Conservation (phyloP, 2,888 invertebrate species). For the Magallana nippona region DNA sequence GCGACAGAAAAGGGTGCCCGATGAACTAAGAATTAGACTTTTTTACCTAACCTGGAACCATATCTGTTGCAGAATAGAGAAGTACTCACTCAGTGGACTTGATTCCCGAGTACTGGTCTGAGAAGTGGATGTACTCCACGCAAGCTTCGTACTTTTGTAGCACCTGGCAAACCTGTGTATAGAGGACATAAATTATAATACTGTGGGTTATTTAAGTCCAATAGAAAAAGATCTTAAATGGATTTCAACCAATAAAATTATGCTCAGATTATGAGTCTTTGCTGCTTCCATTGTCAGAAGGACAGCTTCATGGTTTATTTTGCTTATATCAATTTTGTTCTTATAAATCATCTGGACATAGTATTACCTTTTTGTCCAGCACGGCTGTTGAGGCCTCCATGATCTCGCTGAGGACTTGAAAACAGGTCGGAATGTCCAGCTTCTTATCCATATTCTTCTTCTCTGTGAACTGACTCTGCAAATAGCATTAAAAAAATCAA, state of each 20-base stretch:
- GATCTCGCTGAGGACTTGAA: slow-evolving; percentile 90
- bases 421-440: slow-evolving; percentile 85
- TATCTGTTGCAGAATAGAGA: background rate
- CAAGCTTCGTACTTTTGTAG: slow-evolving; percentile 87
- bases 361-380: slow-evolving; percentile 86
- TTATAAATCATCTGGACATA: background rate
- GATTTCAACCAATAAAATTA: too few species aligned
- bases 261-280: too few species aligned
- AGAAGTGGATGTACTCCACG: slow-evolving; percentile 97
- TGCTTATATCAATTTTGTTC: background rate
- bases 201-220: too few species aligned
- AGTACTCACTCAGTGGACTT: slow-evolving; percentile 91
- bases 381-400: slow-evolving; percentile 92
- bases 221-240: too few species aligned
- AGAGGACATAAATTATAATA: too few species aligned
- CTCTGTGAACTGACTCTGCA: slow-evolving; percentile 89
- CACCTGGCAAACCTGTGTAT: slow-evolving; percentile 72
- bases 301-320: too few species aligned
- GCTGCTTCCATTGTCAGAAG: too few species aligned
- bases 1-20: too few species aligned
- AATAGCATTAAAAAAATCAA: background rate
- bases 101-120: slow-evolving; percentile 95
- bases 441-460: slow-evolving; percentile 90
- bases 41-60: too few species aligned
- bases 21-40: too few species aligned